Percentiles rank a stretch among this genome's conserved stretches.
Evolutionary conservation across 2,113 vertebrate species (phyloP).

Genomic region (Lepisosteus osseus): DNA sequence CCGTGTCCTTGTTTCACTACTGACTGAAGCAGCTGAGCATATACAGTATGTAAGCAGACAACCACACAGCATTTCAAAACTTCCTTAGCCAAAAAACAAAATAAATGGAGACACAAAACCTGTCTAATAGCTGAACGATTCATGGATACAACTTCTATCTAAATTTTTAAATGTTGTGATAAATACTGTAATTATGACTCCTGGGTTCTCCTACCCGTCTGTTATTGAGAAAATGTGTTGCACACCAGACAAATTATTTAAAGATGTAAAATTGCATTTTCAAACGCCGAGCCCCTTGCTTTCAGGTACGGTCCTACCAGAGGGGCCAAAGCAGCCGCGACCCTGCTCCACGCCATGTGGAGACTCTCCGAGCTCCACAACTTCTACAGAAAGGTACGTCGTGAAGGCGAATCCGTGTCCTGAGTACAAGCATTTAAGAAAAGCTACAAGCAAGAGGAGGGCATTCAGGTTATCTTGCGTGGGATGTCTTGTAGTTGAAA

Average conservation of each 20-base stretch:
- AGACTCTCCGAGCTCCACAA: constrained; percentile 71
- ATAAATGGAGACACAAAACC: too few species aligned
- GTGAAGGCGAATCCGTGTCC: constrained; percentile 17
- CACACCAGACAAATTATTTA: not conserved
- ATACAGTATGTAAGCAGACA: too few species aligned
- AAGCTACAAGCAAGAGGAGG: not conserved
- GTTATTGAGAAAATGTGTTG: not conserved
- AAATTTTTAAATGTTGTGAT: too few species aligned
- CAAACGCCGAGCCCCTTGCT: constrained; percentile 1
- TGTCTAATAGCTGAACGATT: too few species aligned
- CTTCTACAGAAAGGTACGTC: constrained; percentile 75
- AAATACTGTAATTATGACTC: too few species aligned
- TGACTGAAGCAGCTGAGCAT: too few species aligned
- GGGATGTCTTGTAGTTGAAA: not conserved
- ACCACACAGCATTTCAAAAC: too few species aligned
- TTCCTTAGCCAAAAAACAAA: too few species aligned
- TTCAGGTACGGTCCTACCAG: constrained; percentile 59
- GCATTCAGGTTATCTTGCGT: not conserved
- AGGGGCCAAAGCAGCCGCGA: constrained; percentile 70
- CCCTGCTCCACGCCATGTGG: constrained; percentile 84
- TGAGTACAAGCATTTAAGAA: not conserved
- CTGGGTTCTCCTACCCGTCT: not conserved
- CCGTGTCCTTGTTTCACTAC: too few species aligned
- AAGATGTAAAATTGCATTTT: not conserved
- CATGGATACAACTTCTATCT: not conserved